A percentile compares a stretch with the other conserved stretches of the same genome.
These are phyloP conservation scores for Invenusta paracnida DNA, from an alignment of 2,888 invertebrate species.

Conservation along the genomic window DNA sequence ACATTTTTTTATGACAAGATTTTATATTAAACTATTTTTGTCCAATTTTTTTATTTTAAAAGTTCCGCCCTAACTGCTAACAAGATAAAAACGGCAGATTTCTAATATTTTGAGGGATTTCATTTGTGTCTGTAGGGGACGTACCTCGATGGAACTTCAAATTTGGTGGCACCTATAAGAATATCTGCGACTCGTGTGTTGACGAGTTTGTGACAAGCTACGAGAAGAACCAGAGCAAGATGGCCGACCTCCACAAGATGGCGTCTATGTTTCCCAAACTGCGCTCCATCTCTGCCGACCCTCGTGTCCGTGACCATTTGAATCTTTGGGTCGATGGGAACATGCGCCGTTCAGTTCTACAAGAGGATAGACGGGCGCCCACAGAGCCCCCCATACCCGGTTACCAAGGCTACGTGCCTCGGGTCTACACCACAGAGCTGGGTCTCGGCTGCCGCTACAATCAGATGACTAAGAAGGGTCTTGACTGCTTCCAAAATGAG, in stretches of 20 bases:
- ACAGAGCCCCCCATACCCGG: slow-evolving; percentile 60
- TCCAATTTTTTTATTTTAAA: too few relatives aligned
- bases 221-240: slow-evolving; percentile 50
- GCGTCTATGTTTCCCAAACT: slow-evolving; percentile 52
- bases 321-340: slow-evolving; percentile 46
- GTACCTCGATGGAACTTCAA: slow-evolving; percentile 58
- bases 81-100: too few relatives aligned
- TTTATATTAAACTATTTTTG: too few relatives aligned
- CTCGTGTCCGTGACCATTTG: slow-evolving; percentile 53
- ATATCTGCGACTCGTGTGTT: slow-evolving; percentile 57
- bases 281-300: slow-evolving; percentile 54
- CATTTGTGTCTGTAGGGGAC: too few relatives aligned
- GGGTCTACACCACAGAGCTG: slow-evolving; percentile 56
- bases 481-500: slow-evolving; percentile 54
- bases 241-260: slow-evolving; percentile 50
- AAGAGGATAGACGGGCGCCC: slow-evolving; percentile 53
- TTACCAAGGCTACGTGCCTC: slow-evolving; percentile 59
- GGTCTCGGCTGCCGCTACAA: slow-evolving; percentile 58
- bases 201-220: slow-evolving; percentile 54
- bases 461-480: slow-evolving; percentile 53
- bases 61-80: too few relatives aligned
- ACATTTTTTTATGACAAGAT: too few relatives aligned
- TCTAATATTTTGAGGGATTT: too few relatives aligned
- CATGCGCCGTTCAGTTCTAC: slow-evolving; percentile 15
- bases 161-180: slow-evolving; percentile 59